phyloP scores from a whole-genome alignment of 2,113 vertebrate species.

The Pelecanus crispus region DNA sequence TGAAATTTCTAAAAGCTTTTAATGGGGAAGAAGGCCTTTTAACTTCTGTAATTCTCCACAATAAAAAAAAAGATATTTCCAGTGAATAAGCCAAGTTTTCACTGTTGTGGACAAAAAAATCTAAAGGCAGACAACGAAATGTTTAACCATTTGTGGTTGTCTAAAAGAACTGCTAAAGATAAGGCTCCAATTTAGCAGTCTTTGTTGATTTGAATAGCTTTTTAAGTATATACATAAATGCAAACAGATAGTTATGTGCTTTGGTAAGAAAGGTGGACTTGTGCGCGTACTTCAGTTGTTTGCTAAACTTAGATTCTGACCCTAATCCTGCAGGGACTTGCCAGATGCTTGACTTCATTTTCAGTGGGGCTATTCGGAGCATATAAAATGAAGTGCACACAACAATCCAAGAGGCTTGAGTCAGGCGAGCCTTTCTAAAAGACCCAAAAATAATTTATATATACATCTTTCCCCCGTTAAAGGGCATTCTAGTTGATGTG shows the following conservation, averaged over 20 bases:
- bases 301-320: not conserved
- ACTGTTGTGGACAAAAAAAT: not conserved
- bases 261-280: not conserved
- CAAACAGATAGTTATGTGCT: not conserved
- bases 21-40: not conserved
- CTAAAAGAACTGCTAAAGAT: not conserved
- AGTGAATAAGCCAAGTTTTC: conserved; percentile 17
- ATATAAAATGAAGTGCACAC: not conserved
- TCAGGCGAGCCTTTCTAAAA: not conserved
- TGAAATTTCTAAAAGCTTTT: not conserved
- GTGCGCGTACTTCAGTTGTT: not conserved
- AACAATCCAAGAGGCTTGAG: not conserved
- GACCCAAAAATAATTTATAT: not conserved
- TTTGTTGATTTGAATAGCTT: not conserved
- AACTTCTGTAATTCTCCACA: not conserved
- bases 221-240: not conserved
- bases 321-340: not conserved
- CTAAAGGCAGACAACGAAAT: not conserved
- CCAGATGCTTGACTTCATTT: conserved; percentile 9
- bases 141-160: conserved; percentile 4
- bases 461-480: not conserved
- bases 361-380: not conserved
- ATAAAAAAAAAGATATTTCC: not conserved
- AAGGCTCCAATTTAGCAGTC: not conserved
- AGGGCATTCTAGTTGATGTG: not conserved